Percentiles rank a stretch among this genome's conserved stretches.
These are phyloP conservation scores for Idris sp. DNA, from an alignment of 1,140 invertebrate species.

Conservation along the genomic window DNA sequence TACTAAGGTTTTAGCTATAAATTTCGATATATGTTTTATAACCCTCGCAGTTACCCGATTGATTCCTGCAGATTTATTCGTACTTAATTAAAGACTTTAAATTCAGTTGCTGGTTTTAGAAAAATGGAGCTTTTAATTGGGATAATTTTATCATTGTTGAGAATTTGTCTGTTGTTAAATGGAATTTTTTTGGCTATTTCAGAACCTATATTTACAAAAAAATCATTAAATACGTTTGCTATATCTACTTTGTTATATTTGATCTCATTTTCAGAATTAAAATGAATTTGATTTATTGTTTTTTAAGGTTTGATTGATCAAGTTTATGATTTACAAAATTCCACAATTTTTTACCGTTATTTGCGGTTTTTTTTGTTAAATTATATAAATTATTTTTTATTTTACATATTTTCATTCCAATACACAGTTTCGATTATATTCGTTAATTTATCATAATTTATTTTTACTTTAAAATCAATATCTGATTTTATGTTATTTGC, in stretches of 20 bases:
- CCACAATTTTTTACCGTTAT: background rate
- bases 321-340: background rate
- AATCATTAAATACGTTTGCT: background rate
- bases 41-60: background rate
- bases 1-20: constrained; percentile 1
- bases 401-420: no score
- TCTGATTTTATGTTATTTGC: no score
- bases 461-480: no score
- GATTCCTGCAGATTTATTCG: background rate
- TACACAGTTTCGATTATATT: no score
- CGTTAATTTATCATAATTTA: no score
- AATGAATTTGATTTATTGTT: background rate
- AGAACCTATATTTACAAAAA: background rate
- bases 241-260: background rate
- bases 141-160: background rate
- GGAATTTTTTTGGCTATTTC: background rate
- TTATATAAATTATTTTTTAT: no score
- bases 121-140: background rate
- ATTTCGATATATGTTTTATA: background rate
- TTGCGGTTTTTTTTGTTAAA: no score
- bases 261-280: background rate
- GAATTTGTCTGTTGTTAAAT: background rate
- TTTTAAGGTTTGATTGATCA: background rate
- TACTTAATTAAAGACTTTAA: no score
- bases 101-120: background rate